Percentiles rank a stretch among this genome's conserved stretches.
Conservation (phyloP, 2,113 vertebrate genomes). For the Macquaria ambigua region DNA sequence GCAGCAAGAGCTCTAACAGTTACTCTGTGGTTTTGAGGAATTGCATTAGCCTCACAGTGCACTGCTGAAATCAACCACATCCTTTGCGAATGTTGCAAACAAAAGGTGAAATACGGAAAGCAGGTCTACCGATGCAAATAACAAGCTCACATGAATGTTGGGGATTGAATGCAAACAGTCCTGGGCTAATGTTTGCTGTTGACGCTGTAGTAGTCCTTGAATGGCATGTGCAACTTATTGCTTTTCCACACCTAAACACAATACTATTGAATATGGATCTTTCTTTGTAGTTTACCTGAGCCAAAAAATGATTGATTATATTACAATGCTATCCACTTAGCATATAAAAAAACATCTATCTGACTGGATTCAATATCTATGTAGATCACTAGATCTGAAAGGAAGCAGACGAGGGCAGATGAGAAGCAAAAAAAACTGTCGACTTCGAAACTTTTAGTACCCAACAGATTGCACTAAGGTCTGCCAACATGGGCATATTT, state of each 20-base stretch:
- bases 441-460: constrained; percentile 17
- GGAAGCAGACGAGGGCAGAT: constrained; percentile 25
- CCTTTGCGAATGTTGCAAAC: constrained; percentile 63
- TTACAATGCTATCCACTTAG: not conserved
- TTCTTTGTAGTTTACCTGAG: not conserved
- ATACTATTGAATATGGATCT: not conserved
- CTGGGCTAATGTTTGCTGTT: constrained; percentile 8
- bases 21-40: constrained; percentile 75
- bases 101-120: constrained; percentile 48
- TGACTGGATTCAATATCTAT: not conserved
- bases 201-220: not conserved
- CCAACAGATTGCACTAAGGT: constrained; percentile 52
- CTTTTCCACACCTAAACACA: not conserved
- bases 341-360: not conserved
- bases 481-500: constrained; percentile 45
- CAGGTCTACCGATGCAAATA: constrained; percentile 51
- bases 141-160: constrained; percentile 24
- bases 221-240: not conserved
- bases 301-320: not conserved
- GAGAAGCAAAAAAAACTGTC: constrained; percentile 15
- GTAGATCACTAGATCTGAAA: constrained; percentile 5
- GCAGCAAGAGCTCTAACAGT: constrained; percentile 63
- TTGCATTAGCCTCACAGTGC: constrained; percentile 50
- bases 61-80: constrained; percentile 73
- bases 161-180: constrained; percentile 43